Conservation (phyloP, 1,140 invertebrate genomes). For the Camponotus vicinus region DNA sequence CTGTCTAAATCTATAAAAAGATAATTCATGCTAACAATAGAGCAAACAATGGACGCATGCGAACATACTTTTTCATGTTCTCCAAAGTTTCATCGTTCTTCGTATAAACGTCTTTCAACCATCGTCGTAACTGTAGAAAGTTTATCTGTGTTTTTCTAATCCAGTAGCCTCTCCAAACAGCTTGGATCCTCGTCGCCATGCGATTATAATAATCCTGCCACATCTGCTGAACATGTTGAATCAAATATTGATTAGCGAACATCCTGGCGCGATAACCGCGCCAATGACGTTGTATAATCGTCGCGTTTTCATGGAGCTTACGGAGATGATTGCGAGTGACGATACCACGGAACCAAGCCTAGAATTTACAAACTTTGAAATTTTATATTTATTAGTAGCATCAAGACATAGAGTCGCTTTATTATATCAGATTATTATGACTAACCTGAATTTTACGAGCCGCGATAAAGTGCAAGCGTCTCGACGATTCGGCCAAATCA, state of each 20-base stretch:
- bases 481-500: slow-evolving; percentile 60
- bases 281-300: slow-evolving; percentile 75
- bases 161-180: slow-evolving; percentile 76
- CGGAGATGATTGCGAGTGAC: slow-evolving; percentile 71
- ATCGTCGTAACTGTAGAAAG: slow-evolving; percentile 60
- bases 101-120: slow-evolving; percentile 63
- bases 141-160: slow-evolving; percentile 66
- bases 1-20: slow-evolving; percentile 63
- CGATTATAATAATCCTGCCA: slow-evolving; percentile 70
- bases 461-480: slow-evolving; percentile 67
- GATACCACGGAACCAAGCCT: slow-evolving; percentile 78
- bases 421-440: neutral
- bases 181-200: slow-evolving; percentile 76
- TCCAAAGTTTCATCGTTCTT: slow-evolving; percentile 66
- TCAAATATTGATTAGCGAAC: slow-evolving; percentile 49
- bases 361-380: neutral
- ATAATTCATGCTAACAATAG: neutral
- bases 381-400: neutral
- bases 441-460: slow-evolving; percentile 79
- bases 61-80: slow-evolving; percentile 68
- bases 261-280: slow-evolving; percentile 67
- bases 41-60: neutral
- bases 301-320: slow-evolving; percentile 67
- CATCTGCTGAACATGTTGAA: slow-evolving; percentile 59
- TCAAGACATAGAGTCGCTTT: neutral